phyloP scores from a whole-genome alignment of 2,888 invertebrate species.

The Smittia sp. region DNA sequence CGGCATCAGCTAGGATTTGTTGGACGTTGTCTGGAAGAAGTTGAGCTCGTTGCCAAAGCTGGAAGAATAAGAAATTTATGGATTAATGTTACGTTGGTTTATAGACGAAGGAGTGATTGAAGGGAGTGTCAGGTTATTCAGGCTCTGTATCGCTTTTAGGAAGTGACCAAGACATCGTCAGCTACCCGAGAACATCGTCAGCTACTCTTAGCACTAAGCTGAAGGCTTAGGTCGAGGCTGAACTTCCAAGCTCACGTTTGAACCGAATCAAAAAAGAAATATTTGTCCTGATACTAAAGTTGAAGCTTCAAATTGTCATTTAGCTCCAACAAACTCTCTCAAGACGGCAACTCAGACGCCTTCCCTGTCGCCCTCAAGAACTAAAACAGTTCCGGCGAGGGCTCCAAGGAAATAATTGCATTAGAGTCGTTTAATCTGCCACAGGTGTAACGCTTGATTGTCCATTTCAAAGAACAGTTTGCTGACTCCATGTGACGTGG shows the following conservation, averaged over 20 bases:
- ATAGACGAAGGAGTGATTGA: too few relatives aligned
- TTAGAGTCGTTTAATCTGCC: conserved; percentile 1
- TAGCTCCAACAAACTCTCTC: conserved; percentile 5
- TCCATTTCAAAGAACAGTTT: conserved; percentile 24
- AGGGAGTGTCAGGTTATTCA: too few relatives aligned
- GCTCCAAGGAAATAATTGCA: not conserved
- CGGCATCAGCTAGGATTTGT: conserved; percentile 57
- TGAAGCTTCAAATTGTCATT: not conserved
- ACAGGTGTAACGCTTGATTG: conserved; percentile 27
- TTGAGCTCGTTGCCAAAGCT: conserved; percentile 46
- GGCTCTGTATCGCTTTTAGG: too few relatives aligned
- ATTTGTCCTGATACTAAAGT: conserved; percentile 31
- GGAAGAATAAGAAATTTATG: not conserved
- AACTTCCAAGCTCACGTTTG: too few relatives aligned
- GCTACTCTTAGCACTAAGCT: too few relatives aligned
- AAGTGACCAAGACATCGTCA: too few relatives aligned
- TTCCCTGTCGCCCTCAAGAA: not conserved
- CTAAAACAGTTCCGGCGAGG: conserved; percentile 5
- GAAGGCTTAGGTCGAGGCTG: too few relatives aligned
- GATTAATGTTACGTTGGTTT: not conserved
- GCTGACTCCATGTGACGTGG: conserved; percentile 25
- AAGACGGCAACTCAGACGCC: not conserved
- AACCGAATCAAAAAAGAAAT: not conserved
- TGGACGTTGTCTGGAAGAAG: conserved; percentile 58
- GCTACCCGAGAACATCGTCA: too few relatives aligned